Percentiles rank a stretch among this genome's conserved stretches.
These are phyloP conservation scores for Lasioglossum marginatum DNA, from an alignment of 2,888 invertebrate species.

Conservation along the genomic window DNA sequence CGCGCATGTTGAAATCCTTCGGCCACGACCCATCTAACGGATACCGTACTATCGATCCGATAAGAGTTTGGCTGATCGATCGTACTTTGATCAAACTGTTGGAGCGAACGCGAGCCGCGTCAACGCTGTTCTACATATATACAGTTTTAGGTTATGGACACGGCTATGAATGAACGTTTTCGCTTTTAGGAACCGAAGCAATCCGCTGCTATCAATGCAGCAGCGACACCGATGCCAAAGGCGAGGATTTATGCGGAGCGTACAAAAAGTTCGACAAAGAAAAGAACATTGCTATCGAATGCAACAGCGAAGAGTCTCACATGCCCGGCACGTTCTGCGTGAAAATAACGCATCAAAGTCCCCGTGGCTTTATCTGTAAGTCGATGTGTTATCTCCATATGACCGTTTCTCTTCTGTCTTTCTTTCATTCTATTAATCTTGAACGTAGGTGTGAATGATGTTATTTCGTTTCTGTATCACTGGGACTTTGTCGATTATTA, in stretches of 20 bases:
- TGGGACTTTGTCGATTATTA: not conserved
- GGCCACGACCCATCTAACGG: not conserved
- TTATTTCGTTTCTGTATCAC: not conserved
- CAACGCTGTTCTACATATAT: not conserved
- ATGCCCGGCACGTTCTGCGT: conserved; percentile 98
- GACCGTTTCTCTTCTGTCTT: not conserved
- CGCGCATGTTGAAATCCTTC: not conserved
- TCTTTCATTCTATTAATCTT: not conserved
- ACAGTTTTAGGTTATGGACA: conserved; percentile 36
- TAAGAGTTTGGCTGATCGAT: not conserved
- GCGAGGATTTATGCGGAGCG: conserved; percentile 95
- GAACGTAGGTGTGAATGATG: not conserved
- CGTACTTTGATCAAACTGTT: not conserved
- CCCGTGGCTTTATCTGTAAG: conserved; percentile 97
- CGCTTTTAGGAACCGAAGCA: conserved; percentile 83
- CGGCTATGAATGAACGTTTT: not conserved
- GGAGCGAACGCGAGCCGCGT: not conserved
- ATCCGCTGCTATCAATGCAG: conserved; percentile 98
- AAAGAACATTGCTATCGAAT: conserved; percentile 95
- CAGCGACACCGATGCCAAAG: conserved; percentile 92
- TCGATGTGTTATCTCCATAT: conserved; percentile 71
- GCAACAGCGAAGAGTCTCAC: conserved; percentile 96
- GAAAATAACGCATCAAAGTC: conserved; percentile 97
- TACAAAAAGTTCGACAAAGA: conserved; percentile 93
- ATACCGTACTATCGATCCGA: not conserved